These are phyloP conservation scores for Tetrapedia diversipes DNA, from an alignment of 2,888 invertebrate species.

Conservation along the genomic window DNA sequence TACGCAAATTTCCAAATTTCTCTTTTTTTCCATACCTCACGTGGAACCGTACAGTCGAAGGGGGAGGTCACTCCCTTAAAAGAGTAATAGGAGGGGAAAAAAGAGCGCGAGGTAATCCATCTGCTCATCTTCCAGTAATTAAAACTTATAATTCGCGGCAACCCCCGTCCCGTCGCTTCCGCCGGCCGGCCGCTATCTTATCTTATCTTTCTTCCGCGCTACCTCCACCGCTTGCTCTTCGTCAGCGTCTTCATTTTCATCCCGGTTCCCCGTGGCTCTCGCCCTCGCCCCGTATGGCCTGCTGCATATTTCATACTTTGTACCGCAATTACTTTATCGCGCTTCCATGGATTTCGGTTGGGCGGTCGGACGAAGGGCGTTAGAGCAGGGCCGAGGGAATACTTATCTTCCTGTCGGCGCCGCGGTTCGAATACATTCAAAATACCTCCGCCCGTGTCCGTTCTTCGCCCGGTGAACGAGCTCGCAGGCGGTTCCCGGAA, in stretches of 20 bases:
- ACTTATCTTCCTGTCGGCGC: conserved; percentile 68
- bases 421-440: conserved; percentile 54
- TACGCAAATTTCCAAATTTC: too few species aligned
- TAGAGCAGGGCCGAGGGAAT: conserved; percentile 49
- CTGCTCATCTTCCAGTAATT: conserved; percentile 79
- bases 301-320: conserved; percentile 76
- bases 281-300: conserved; percentile 57
- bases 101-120: conserved; percentile 76
- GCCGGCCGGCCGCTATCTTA: conserved; percentile 48
- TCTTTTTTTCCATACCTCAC: too few species aligned
- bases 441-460: conserved; percentile 47
- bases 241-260: conserved; percentile 54
- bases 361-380: conserved; percentile 38
- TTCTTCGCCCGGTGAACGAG: conserved; percentile 23
- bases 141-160: conserved; percentile 80
- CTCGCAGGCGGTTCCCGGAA: neutral
- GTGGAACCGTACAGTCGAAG: too few species aligned
- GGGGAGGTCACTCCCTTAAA: too few species aligned
- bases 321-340: conserved; percentile 75
- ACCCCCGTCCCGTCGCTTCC: conserved; percentile 54
- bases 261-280: conserved; percentile 41
- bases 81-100: conserved; percentile 16
- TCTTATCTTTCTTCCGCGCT: conserved; percentile 49
- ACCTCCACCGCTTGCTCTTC: conserved; percentile 57
- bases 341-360: conserved; percentile 69